Evolutionary conservation across 2,113 vertebrate species (phyloP).

Genomic region (Vidua chalybeata): DNA sequence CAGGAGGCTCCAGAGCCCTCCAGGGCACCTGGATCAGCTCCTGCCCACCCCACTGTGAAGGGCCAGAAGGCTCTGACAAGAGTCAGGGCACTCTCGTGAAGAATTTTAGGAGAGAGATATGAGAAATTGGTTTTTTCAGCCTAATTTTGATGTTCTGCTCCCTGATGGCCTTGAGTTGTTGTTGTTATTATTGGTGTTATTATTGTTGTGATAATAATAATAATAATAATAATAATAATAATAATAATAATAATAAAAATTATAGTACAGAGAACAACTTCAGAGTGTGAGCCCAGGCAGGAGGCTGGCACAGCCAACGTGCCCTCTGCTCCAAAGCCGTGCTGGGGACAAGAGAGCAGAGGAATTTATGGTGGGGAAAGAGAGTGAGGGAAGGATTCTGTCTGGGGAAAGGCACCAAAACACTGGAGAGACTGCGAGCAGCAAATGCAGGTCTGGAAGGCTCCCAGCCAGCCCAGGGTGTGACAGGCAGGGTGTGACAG

Average conservation of each 20-base stretch:
- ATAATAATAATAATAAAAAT: no score
- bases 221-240: background rate
- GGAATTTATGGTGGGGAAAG: background rate
- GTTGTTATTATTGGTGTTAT: no score
- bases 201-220: background rate
- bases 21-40: background rate
- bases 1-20: background rate
- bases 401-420: background rate
- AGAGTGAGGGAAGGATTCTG: background rate
- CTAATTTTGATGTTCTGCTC: background rate
- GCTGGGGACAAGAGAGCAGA: background rate
- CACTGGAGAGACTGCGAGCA: background rate
- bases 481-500: background rate
- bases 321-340: background rate
- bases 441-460: background rate
- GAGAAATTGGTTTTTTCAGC: background rate
- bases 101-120: background rate
- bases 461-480: rapidly evolving
- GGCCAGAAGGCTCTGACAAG: background rate
- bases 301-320: background rate
- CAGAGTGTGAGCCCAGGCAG: background rate
- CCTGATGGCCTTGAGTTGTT: background rate
- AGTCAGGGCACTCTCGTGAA: background rate
- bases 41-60: rapidly evolving
- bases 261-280: rapidly evolving